Evolutionary conservation across 2,797 vertebrate genomes (phyloP), one percentile per base, ranked within the genome.

Genomic region (Distichodus sexfasciatus): DNA sequence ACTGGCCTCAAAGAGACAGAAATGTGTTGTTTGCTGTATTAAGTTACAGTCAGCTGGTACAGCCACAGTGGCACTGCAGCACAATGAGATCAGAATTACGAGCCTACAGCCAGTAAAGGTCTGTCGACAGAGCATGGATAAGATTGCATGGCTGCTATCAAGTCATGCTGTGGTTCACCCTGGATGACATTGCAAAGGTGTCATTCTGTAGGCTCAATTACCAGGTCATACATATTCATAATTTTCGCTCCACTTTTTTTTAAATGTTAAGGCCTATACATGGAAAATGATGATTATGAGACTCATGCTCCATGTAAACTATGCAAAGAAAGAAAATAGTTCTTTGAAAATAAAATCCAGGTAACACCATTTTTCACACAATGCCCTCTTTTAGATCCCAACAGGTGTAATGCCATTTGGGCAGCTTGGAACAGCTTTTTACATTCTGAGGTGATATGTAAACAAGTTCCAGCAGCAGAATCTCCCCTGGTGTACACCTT

Each of bases 71-170:
- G 72, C 87, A 86, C 73, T 74, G 80, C 68, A 87, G 86, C 88
- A 86, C 83, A 81, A 82, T 87, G 73, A 81, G 81, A 85, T 79
- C 80, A 72, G 74, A 81, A 85, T 85, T 84, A 84, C 79, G 69
- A 31, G 69, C 75, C 55, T 38, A 60, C 69, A 70, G 81, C 77
- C 78, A 80, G 80, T 82, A 82, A 74, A 81, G 66, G 66, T 24
- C 80, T 76, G 59, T 75, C 46, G 84, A 82, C 79, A 80, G 71
- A 79, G 78, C 75, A 61, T 35, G 77, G 84, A 86, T 92, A 85
- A 82, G 80, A 86, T 92, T 88, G 82, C 90, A 89, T 3, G 71
- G 55, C 75, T 76, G 76, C 84, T 87, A 90, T 90, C 84, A 83
- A 81, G 83, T 89, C 81, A 72, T 84, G 81, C 67, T 81, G 74